phyloP scores from a whole-genome alignment of 2,113 vertebrate genomes.

The Prionailurus bengalensis region DNA sequence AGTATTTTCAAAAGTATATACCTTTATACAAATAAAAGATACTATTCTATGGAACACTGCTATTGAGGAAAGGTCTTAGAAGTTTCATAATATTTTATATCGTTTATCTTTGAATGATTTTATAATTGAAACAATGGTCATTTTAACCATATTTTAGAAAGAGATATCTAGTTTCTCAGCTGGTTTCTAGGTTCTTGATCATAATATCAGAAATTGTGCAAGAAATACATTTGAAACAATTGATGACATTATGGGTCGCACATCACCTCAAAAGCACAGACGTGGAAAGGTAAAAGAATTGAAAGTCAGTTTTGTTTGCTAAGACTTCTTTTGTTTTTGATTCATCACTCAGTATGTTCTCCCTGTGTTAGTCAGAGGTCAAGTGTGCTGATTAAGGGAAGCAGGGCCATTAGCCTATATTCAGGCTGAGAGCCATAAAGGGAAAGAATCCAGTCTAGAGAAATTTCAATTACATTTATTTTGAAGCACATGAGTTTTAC shows the following conservation, averaged over 20 bases:
- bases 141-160: conserved; percentile 8
- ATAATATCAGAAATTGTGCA: conserved; percentile 14
- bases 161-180: neutral
- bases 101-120: neutral
- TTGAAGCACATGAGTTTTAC: conserved; percentile 6
- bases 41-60: neutral
- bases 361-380: neutral
- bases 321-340: conserved; percentile 26
- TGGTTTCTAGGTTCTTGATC: conserved; percentile 29
- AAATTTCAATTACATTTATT: conserved; percentile 49
- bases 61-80: neutral
- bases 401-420: neutral
- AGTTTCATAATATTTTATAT: conserved; percentile 33
- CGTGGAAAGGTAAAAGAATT: conserved; percentile 47
- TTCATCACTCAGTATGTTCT: neutral
- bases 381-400: conserved; percentile 5
- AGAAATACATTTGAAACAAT: neutral
- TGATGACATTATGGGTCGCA: neutral
- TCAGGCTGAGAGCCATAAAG: neutral
- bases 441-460: neutral
- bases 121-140: conserved; percentile 16
- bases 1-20: neutral
- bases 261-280: neutral
- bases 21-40: neutral
- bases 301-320: neutral